A percentile compares a stretch with the other conserved stretches of the same genome.
These are phyloP conservation scores for Pseudopipra pipra DNA, from an alignment of 2,113 vertebrate species.

Conservation along the genomic window DNA sequence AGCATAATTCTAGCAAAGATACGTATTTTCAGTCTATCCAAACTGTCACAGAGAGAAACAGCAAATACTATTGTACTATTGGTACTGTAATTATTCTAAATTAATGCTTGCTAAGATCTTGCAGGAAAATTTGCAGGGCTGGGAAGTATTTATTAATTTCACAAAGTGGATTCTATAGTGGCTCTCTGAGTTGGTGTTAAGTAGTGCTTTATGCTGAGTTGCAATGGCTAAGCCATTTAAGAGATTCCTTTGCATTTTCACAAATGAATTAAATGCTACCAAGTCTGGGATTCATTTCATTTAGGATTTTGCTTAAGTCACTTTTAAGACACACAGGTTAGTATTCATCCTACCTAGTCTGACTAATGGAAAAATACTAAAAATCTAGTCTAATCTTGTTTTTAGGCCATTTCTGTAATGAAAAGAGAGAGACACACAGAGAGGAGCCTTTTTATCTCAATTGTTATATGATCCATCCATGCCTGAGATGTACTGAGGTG, in stretches of 20 bases:
- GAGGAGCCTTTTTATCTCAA: neutral
- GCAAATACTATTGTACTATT: neutral
- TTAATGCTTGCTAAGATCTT: neutral
- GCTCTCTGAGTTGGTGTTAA: neutral
- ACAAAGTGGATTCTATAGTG: neutral
- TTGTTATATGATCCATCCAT: neutral
- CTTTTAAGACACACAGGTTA: neutral
- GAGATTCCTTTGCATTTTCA: neutral
- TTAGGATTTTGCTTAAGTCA: neutral
- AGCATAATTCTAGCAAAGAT: neutral
- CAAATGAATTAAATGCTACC: neutral
- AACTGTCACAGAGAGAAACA: neutral
- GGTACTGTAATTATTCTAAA: neutral
- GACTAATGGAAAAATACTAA: neutral
- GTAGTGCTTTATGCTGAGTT: neutral
- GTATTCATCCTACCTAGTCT: neutral
- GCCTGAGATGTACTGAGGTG: neutral
- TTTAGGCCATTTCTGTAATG: neutral
- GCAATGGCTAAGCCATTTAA: neutral
- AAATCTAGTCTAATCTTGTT: neutral
- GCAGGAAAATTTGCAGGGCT: neutral
- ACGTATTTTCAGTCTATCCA: neutral
- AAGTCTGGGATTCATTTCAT: neutral
- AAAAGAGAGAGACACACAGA: neutral
- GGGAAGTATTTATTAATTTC: neutral